These are phyloP conservation scores for Rousettus madagascariensis DNA, from an alignment of 2,797 vertebrate genomes.

Conservation along the genomic window DNA sequence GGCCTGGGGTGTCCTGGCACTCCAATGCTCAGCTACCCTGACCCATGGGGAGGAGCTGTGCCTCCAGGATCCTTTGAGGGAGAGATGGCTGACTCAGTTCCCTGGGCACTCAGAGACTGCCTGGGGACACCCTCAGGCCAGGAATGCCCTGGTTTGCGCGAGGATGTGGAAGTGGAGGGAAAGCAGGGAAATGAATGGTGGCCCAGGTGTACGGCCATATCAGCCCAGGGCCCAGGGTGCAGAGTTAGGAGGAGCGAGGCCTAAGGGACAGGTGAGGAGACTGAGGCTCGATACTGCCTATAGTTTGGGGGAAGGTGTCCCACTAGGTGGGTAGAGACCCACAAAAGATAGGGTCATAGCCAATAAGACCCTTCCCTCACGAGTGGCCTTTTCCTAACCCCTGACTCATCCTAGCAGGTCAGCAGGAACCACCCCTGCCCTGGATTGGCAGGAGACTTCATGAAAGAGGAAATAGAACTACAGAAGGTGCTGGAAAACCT, in stretches of 20 bases:
- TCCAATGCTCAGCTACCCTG: neutral
- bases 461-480: neutral
- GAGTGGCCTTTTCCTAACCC: neutral
- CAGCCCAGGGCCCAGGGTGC: too few relatives aligned
- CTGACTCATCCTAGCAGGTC: neutral
- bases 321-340: too few relatives aligned
- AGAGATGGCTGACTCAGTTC: neutral
- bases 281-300: neutral
- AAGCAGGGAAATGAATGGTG: rapidly evolving
- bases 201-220: rapidly evolving
- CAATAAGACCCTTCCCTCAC: rapidly evolving
- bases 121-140: neutral
- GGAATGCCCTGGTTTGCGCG: neutral
- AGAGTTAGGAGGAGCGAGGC: neutral
- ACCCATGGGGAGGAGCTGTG: neutral
- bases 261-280: neutral
- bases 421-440: neutral
- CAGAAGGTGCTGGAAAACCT: neutral
- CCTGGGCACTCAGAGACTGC: neutral
- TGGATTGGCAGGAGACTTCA: neutral
- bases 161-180: neutral
- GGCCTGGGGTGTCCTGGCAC: neutral
- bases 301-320: too few relatives aligned
- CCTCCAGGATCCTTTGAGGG: neutral
- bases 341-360: neutral